A percentile compares a stretch with the other conserved stretches of the same genome.
Conservation (phyloP, 2,888 invertebrate species). For the Metallyticus violacea region DNA sequence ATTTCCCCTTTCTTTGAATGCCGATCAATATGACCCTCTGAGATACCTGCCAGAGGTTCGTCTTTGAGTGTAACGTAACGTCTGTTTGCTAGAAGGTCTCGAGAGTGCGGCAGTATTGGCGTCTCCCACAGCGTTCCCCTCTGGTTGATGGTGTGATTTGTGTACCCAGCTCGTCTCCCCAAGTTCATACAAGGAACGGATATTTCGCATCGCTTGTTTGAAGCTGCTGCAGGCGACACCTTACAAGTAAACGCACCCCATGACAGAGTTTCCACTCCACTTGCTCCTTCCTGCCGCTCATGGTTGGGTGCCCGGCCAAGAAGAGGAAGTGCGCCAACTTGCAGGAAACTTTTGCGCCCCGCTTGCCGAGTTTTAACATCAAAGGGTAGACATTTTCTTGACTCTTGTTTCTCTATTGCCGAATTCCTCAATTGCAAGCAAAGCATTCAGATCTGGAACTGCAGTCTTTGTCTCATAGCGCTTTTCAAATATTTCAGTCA, state of each 20-base stretch:
- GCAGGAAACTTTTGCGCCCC: background rate
- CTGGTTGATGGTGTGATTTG: background rate
- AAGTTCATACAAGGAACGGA: background rate
- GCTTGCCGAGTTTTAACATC: background rate
- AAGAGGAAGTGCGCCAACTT: slow-evolving; percentile 16
- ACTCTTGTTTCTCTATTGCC: background rate
- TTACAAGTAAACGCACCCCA: background rate
- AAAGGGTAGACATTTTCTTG: background rate
- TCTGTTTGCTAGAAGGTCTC: background rate
- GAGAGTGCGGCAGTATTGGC: too few relatives aligned
- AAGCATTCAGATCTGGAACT: too few relatives aligned
- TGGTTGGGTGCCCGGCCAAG: slow-evolving; percentile 17
- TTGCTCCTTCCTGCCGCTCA: background rate
- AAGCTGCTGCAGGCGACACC: background rate
- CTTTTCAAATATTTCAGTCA: too few relatives aligned
- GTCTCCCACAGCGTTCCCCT: too few relatives aligned
- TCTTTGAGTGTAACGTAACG: background rate
- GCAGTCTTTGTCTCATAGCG: too few relatives aligned
- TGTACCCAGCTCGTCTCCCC: background rate
- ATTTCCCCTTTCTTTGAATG: background rate
- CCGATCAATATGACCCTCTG: background rate
- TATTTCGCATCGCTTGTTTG: background rate
- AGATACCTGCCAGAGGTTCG: background rate
- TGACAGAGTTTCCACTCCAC: background rate
- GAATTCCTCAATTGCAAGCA: too few relatives aligned